phyloP scores from a whole-genome alignment of 2,888 invertebrate species.

The Alsophila aescularia region DNA sequence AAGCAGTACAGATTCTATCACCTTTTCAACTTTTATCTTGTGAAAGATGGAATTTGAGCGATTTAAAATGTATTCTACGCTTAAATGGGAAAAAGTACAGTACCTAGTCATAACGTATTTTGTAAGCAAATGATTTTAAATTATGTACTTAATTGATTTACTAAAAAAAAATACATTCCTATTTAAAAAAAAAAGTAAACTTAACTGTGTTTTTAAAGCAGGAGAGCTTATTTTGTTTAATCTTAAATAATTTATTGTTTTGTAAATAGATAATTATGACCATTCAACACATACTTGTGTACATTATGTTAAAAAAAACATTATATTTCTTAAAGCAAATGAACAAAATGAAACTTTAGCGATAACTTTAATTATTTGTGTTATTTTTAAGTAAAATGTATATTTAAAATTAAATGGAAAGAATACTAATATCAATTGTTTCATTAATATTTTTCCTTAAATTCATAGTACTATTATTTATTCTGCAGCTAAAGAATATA shows the following conservation, averaged over 20 bases:
- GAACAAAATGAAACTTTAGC: neutral
- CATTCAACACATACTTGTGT: too few species aligned
- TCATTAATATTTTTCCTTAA: neutral
- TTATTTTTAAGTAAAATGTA: constrained; percentile 20
- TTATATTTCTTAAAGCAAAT: neutral
- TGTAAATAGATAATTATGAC: neutral
- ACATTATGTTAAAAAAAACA: too few species aligned
- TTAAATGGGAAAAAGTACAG: neutral
- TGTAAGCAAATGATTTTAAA: neutral
- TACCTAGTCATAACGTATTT: neutral
- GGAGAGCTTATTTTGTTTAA: too few species aligned
- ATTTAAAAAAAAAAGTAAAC: too few species aligned
- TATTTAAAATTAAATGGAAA: constrained; percentile 25
- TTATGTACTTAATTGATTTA: neutral
- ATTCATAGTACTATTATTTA: too few species aligned
- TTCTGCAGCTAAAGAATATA: too few species aligned
- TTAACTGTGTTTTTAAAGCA: too few species aligned
- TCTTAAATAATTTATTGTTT: neutral
- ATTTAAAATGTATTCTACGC: neutral
- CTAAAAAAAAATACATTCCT: too few species aligned
- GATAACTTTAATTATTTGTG: constrained; percentile 4
- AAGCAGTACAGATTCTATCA: too few species aligned
- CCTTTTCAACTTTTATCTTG: neutral
- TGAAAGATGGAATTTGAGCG: neutral
- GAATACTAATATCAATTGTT: neutral